Base-by-base conservation (phyloP, 2,797 vertebrate species). In the Tangara arthus region DNA sequence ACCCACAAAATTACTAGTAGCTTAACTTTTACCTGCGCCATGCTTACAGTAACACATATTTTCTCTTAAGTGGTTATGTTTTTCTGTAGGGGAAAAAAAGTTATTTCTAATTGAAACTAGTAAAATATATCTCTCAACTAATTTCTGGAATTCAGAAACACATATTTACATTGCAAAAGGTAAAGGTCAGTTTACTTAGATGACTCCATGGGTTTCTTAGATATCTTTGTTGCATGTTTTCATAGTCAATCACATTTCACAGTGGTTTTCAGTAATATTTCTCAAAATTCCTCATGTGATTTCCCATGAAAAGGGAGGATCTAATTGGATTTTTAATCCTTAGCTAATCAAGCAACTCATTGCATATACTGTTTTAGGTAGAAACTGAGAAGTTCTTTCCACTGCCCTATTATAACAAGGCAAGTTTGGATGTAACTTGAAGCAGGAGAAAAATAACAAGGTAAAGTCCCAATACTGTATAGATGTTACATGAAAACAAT, bases 311-410 rank as follows among this genome's bases (percentile, higher is more conserved):
- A 97, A 97, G 89, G 97, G 96, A 97, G 91, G 95, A 96, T 92
- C 97, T 98, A 97, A 98, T 98, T 98, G 98, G 97, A 97, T 98
- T 98, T 98, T 98, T 98, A 99, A 99, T 98, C 98, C 98, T 98
- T 97, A 98, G 97, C 96, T 98, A 98, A 98, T 98, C 98, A 98
- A 96, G 98, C 97, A 97, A 96, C 97, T 97, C 97, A 97, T 98
- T 97, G 97, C 97, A 96, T 92, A 97, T 97, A 98, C 96, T 98
- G 97, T 97, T 94, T 98, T 98, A 98, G 97, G 98, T 97, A 98
- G 98, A 98, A 98, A 98, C 97, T 98, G 98, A 98, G 99, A 98
- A 98, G 98, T 98, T 98, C 98, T 98, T 98, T 98, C 98, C 96
- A 97, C 97, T 97, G 71, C 80, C 71, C 98, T 98, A 97, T 98